A percentile compares a stretch with the other conserved stretches of the same genome.
These are phyloP conservation scores for Bombycilla garrulus DNA, from an alignment of 2,113 vertebrate genomes.

Conservation along the genomic window DNA sequence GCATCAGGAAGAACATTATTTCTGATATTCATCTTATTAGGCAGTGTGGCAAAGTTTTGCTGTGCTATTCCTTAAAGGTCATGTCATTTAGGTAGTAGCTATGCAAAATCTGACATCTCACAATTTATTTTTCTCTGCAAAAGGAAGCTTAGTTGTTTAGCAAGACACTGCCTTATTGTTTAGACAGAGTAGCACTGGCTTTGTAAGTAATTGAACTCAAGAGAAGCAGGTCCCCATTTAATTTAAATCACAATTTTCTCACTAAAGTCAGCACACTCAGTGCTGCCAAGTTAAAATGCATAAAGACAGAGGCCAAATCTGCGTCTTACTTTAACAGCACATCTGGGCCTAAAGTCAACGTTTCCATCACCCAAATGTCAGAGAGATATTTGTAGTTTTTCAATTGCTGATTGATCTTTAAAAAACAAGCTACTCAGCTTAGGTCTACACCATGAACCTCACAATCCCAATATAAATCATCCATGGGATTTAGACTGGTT, in stretches of 20 bases:
- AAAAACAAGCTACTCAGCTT: not conserved
- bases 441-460: not conserved
- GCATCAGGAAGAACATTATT: not conserved
- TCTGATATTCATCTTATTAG: not conserved
- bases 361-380: not conserved
- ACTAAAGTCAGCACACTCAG: not conserved
- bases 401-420: not conserved
- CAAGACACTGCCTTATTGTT: not conserved
- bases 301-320: not conserved
- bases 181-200: not conserved
- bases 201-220: not conserved
- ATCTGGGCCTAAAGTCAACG: not conserved
- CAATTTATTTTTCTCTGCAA: not conserved
- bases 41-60: not conserved
- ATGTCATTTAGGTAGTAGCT: not conserved
- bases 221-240: not conserved
- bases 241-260: not conserved
- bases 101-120: not conserved
- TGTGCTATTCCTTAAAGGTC: not conserved
- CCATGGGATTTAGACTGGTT: not conserved
- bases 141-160: not conserved
- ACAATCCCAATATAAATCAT: not conserved
- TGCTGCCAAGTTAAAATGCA: not conserved
- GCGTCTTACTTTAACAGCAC: not conserved
- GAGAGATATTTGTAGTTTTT: not conserved